A percentile compares a stretch with the other conserved stretches of the same genome.
phyloP scores from a whole-genome alignment of 2,113 vertebrate genomes.

The Zosterops hypoxanthus region DNA sequence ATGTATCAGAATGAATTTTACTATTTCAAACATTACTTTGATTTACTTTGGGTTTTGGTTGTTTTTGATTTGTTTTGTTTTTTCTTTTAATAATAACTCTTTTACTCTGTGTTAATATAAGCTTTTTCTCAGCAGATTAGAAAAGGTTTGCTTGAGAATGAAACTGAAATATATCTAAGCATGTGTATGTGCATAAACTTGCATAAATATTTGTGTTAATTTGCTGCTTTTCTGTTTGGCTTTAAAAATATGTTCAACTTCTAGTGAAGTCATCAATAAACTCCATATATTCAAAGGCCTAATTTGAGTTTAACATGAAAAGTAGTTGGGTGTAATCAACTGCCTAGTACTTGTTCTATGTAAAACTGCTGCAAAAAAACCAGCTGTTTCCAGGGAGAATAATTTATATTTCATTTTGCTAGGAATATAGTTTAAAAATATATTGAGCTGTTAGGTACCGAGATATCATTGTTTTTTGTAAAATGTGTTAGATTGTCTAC shows the following conservation, averaged over 20 bases:
- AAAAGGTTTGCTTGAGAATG: not conserved
- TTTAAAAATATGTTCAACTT: not conserved
- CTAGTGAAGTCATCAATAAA: not conserved
- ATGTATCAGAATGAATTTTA: not conserved
- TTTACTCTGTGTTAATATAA: not conserved
- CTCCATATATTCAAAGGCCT: not conserved
- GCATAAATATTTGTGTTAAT: not conserved
- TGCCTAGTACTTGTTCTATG: not conserved
- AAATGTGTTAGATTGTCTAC: not conserved
- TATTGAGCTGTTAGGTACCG: not conserved
- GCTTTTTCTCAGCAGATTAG: not conserved
- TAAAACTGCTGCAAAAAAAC: not conserved
- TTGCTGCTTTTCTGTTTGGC: not conserved
- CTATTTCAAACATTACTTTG: not conserved
- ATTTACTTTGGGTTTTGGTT: not conserved
- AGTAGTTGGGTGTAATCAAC: not conserved
- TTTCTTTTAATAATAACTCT: not conserved
- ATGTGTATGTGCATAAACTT: not conserved
- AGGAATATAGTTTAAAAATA: not conserved
- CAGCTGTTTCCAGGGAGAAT: not conserved
- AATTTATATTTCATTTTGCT: not conserved
- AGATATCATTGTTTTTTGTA: not conserved
- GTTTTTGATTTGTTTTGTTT: too few relatives aligned
- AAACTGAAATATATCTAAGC: not conserved
- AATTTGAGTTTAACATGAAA: not conserved